These are phyloP conservation scores for Halcyon smyrnensis DNA, from an alignment of 2,797 vertebrate genomes.

Conservation along the genomic window DNA sequence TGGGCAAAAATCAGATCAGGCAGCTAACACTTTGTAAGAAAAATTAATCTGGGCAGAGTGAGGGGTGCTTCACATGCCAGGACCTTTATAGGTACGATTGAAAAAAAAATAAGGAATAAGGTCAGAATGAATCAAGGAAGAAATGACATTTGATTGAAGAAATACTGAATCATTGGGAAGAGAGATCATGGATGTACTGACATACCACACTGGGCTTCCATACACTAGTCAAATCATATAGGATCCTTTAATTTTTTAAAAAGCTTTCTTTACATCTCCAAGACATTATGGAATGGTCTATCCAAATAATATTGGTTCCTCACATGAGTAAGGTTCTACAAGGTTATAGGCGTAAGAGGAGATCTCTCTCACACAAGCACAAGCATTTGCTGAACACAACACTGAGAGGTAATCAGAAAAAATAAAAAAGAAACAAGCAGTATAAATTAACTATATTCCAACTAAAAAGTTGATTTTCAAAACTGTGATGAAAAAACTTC, in stretches of 20 bases:
- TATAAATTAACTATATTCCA: background rate
- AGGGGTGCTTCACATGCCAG: background rate
- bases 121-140: background rate
- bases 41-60: background rate
- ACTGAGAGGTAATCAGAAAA: background rate
- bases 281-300: background rate
- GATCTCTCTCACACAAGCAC: background rate
- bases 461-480: background rate
- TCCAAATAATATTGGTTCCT: accelerated
- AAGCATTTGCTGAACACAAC: background rate
- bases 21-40: background rate
- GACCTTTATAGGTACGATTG: background rate
- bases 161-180: background rate
- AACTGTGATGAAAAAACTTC: background rate
- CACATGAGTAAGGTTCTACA: background rate
- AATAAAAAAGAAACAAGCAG: background rate
- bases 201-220: background rate
- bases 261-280: background rate
- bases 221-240: background rate
- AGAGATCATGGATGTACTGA: background rate
- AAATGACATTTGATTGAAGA: background rate
- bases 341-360: background rate
- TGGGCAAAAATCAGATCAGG: background rate
- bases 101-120: background rate
- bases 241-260: background rate